phyloP scores from a whole-genome alignment of 2,113 vertebrate genomes.

The Alethe diademata region DNA sequence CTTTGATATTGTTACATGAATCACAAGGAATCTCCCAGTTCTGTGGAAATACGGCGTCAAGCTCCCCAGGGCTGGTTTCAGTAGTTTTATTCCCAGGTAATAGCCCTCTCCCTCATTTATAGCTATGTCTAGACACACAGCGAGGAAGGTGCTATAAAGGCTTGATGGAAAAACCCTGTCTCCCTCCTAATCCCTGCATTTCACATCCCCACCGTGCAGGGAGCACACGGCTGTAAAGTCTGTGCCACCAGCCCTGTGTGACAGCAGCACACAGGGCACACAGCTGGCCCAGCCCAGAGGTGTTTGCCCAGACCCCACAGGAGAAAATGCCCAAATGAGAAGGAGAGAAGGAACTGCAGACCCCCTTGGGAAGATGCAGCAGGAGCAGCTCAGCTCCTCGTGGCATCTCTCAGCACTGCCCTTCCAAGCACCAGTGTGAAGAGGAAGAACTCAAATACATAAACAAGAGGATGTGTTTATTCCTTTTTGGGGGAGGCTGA shows the following conservation, averaged over 20 bases:
- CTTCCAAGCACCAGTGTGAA: neutral
- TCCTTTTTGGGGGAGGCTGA: neutral
- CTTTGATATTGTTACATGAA: neutral
- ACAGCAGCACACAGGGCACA: neutral
- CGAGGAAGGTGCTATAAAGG: conserved; percentile 25
- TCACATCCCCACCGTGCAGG: fast-evolving
- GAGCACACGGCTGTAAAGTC: neutral
- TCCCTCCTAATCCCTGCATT: neutral
- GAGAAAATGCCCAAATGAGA: neutral
- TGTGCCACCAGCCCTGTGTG: neutral
- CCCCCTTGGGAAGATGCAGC: neutral
- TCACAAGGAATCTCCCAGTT: conserved; percentile 28
- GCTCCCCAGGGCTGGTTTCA: conserved; percentile 16
- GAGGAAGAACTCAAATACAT: neutral
- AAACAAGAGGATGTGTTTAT: neutral
- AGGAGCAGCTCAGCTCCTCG: neutral
- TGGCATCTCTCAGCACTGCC: neutral
- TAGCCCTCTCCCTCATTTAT: conserved; percentile 45
- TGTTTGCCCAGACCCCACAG: neutral
- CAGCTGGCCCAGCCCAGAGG: neutral
- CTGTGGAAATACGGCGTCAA: neutral
- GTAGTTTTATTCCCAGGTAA: conserved; percentile 41
- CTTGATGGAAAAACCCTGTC: neutral
- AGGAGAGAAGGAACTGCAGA: neutral
- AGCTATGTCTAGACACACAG: conserved; percentile 56